These are phyloP conservation scores for Pogonophryne albipinna DNA, from an alignment of 2,797 vertebrate genomes.

Conservation along the genomic window DNA sequence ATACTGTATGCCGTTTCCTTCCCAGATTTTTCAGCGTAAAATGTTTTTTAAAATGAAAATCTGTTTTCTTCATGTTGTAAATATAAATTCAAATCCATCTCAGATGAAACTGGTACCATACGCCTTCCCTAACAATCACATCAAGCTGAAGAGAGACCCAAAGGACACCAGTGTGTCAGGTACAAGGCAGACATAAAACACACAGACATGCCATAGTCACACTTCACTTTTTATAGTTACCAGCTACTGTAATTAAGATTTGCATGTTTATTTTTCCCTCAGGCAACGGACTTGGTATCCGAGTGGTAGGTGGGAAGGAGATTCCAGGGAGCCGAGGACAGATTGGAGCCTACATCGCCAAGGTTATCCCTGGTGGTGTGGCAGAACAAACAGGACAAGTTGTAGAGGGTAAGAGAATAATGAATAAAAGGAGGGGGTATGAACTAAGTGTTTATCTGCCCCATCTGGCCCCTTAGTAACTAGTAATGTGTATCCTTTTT, in stretches of 20 bases:
- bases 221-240: background rate
- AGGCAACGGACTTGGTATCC: slow-evolving; percentile 91
- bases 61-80: background rate
- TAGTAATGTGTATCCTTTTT: background rate
- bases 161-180: slow-evolving; percentile 98
- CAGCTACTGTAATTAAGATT: slow-evolving; percentile 23
- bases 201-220: background rate
- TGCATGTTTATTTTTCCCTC: slow-evolving; percentile 32
- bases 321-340: slow-evolving; percentile 93
- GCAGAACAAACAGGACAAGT: slow-evolving; percentile 94
- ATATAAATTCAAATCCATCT: slow-evolving; percentile 32
- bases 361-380: slow-evolving; percentile 92
- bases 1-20: background rate
- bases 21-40: background rate
- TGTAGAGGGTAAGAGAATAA: slow-evolving; percentile 90
- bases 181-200: slow-evolving; percentile 70
- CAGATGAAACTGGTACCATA: slow-evolving; percentile 94
- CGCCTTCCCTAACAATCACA: slow-evolving; percentile 91
- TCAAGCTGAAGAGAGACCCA: slow-evolving; percentile 92
- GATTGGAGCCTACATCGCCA: slow-evolving; percentile 96
- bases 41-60: background rate
- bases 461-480: background rate
- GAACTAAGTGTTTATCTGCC: background rate
- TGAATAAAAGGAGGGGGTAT: background rate
- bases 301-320: slow-evolving; percentile 96